Evolutionary conservation across 2,797 vertebrate genomes (phyloP).

Genomic region (Cryptoblepharus egeriae): DNA sequence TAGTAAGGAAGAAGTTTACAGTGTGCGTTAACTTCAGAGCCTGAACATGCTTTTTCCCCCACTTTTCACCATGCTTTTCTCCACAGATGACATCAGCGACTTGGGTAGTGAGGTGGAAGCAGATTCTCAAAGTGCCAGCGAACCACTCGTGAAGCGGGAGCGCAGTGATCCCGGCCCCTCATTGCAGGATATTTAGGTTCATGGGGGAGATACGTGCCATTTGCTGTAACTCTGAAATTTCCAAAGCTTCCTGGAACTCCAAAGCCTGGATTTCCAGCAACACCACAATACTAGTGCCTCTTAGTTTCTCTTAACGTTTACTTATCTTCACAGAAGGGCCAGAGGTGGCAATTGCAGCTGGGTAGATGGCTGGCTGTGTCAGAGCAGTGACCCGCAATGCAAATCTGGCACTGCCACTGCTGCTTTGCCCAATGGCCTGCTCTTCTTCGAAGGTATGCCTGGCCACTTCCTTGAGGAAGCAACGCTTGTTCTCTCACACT

Average conservation of each 20-base stretch:
- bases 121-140: constrained; percentile 73
- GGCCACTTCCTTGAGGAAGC: not conserved
- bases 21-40: fast-evolving
- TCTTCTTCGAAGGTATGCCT: not conserved
- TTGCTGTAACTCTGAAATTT: not conserved
- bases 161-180: constrained; percentile 88
- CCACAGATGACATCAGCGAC: constrained; percentile 87
- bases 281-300: constrained; percentile 68
- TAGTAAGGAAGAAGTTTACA: too few relatives aligned
- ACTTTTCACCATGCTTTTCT: constrained; percentile 53
- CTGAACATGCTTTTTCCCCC: not conserved
- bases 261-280: constrained; percentile 2
- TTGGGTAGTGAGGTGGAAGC: constrained; percentile 81
- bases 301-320: constrained; percentile 56
- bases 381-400: not conserved
- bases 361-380: constrained; percentile 42
- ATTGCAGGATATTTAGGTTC: constrained; percentile 88
- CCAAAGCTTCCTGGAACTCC: constrained; percentile 4
- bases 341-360: not conserved
- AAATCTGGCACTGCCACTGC: not conserved
- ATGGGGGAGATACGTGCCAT: fast-evolving
- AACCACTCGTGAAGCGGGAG: constrained; percentile 93
- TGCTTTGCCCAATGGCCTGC: not conserved
- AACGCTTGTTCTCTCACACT: not conserved
- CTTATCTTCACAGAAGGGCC: constrained; percentile 46